Evolutionary conservation across 2,113 vertebrate species (phyloP), one percentile per base, ranked within the genome.

Genomic region (Sula dactylatra): DNA sequence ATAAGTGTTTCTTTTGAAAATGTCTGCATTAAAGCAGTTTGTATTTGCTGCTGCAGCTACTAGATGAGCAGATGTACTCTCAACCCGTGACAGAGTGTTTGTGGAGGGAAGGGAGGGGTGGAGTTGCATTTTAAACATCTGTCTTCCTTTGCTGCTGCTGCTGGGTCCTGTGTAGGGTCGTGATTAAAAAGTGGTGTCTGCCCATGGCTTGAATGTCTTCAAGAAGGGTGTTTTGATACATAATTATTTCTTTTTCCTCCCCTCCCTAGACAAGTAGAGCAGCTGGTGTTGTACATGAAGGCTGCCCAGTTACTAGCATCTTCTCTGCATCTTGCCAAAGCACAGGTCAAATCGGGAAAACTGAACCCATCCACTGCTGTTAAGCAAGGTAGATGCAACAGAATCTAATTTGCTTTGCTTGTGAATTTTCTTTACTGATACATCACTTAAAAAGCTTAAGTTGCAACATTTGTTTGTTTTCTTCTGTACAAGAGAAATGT

Each of bases 241-340:
- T 89, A 83, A 91, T 42, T 34, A 36, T 15, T 73, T 54, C 52
- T 56, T 59, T 45, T 59, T 45, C 25, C 2, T 0, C 2, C 16
- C 16, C 97, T 89, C 54, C 31, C 54, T 38, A 99, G 99, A 97
- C 99, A 99, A 97, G 99, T 99, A 89, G 99, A 99, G 90, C 99
- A 99, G 98, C 96, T 99, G 98, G 99, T 99, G 86, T 97, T 99
- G 56, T 99, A 99, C 88, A 99, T 99, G 99, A 99, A 99, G 97
- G 99, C 98, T 2, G 99, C 99, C 24, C 99, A 99, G 97, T 98
- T 99, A 54, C 96, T 99, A 17, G 99, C 99, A 3, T 99, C 99
- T 17, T 99, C 99, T 64, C 98, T 99, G 94, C 99, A 99, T 92
- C 98, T 99, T 84, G 99, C 99, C 96, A 99, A 99, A 98, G 99